These are phyloP conservation scores for Pseudococcus longispinus DNA, from an alignment of 2,888 invertebrate species.

Conservation along the genomic window DNA sequence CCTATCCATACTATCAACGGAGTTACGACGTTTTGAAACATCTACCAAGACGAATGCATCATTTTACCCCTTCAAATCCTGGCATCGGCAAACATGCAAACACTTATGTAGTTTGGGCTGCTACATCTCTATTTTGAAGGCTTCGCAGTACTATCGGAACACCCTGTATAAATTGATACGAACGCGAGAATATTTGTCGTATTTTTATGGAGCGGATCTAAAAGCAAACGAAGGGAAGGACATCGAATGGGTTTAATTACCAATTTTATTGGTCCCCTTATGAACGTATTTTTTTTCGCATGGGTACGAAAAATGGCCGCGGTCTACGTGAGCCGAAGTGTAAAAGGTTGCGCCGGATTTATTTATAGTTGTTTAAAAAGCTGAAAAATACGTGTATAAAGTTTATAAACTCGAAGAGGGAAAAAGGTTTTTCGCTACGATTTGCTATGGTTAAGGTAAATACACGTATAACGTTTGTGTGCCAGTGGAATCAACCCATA, in stretches of 20 bases:
- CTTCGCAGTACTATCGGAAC: too few species aligned
- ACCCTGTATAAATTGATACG: not conserved
- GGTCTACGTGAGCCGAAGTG: not conserved
- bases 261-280: slow-evolving; percentile 24
- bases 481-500: not conserved
- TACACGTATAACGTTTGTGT: not conserved
- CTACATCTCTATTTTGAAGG: too few species aligned
- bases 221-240: not conserved
- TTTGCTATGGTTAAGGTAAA: not conserved
- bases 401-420: not conserved
- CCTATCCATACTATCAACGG: too few species aligned
- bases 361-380: slow-evolving; percentile 7
- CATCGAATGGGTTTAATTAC: slow-evolving; percentile 2
- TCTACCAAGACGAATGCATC: too few species aligned
- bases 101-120: too few species aligned
- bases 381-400: slow-evolving; percentile 23
- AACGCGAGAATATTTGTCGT: not conserved
- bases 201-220: not conserved
- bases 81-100: too few species aligned
- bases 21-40: too few species aligned
- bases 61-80: too few species aligned
- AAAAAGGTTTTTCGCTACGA: not conserved
- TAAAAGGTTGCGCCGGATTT: not conserved
- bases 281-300: not conserved
- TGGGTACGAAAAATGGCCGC: not conserved